phyloP scores from a whole-genome alignment of 2,113 vertebrate species.

The Rhinoptilus africanus region DNA sequence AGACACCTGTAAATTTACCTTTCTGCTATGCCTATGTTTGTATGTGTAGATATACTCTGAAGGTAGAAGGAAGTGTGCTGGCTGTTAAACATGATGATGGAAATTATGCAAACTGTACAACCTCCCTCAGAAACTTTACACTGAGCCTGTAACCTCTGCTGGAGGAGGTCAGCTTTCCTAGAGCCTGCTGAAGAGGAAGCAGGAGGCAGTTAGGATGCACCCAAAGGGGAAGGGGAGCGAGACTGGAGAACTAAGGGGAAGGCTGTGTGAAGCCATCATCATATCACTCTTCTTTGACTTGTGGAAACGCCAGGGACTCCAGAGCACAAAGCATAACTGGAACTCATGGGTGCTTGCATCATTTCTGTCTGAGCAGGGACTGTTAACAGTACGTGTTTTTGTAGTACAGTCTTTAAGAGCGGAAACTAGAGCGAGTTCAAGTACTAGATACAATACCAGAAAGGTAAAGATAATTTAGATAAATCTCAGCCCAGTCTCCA shows the following conservation, averaged over 20 bases:
- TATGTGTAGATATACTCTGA: background rate
- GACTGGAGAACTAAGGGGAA: background rate
- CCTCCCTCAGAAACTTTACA: background rate
- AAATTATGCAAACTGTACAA: background rate
- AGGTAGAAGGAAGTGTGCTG: background rate
- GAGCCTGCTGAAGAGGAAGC: background rate
- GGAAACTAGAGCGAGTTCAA: background rate
- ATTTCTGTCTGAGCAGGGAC: background rate
- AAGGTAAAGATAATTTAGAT: background rate
- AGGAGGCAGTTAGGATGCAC: background rate
- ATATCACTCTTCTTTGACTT: background rate
- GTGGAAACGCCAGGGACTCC: background rate
- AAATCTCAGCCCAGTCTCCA: background rate
- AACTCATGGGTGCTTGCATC: background rate
- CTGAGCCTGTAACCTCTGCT: background rate
- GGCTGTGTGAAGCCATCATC: background rate
- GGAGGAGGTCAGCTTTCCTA: background rate
- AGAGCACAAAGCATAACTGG: background rate
- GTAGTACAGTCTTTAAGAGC: background rate
- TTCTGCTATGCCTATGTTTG: background rate
- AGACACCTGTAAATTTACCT: background rate
- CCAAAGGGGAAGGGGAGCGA: background rate
- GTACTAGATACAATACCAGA: background rate
- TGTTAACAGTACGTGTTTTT: rapidly evolving
- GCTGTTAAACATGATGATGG: background rate